Evolutionary conservation across 2,888 invertebrate genomes (phyloP), one percentile per base, ranked within the genome.

Genomic region (Fissipunctia ypsillon): DNA sequence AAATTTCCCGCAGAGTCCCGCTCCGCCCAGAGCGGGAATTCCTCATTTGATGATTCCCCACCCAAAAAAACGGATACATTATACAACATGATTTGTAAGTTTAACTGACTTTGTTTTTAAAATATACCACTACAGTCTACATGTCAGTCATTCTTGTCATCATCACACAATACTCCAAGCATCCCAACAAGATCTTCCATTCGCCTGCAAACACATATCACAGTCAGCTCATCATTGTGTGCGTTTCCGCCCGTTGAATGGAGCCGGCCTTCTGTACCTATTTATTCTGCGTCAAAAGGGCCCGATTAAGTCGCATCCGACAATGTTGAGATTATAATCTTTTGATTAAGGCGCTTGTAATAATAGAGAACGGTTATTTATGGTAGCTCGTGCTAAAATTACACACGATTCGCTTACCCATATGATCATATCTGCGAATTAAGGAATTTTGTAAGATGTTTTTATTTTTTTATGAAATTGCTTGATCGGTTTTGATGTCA

Each of bases 261-360:
- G 1, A 45, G 10, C 1, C 6, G 12, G 19, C n/a, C 48, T 76
- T 76, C 75, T 76, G 48, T 5, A 14, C 0, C 0, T 10, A 16
- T 48, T 41, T 41, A 9, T 41, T 43, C 22, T 14, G 14, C 56
- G 70, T 59, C 81, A 78, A 83, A 83, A 84, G 83, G 83, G 84
- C 87, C 88, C 92, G 93, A 93, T 93, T 92, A 92, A 93, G 93
- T 92, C 90, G 92, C 92, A 89, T 88, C 90, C 88, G 90, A 90
- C 92, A 91, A 91, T 93, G 93, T 94, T 93, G 90, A 94, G 95
- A 95, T 95, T 92, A 92, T 94, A 95, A 95, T 95, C 95, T 94
- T 95, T 95, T 95, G 95, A 95, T 95, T 94, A 95, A 94, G 93
- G 93, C 91, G 91, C 93, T 91, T 93, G 94, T 94, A 95, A 95